Base-by-base conservation (phyloP, 2,888 invertebrate genomes). In the Leucophenga montana region DNA sequence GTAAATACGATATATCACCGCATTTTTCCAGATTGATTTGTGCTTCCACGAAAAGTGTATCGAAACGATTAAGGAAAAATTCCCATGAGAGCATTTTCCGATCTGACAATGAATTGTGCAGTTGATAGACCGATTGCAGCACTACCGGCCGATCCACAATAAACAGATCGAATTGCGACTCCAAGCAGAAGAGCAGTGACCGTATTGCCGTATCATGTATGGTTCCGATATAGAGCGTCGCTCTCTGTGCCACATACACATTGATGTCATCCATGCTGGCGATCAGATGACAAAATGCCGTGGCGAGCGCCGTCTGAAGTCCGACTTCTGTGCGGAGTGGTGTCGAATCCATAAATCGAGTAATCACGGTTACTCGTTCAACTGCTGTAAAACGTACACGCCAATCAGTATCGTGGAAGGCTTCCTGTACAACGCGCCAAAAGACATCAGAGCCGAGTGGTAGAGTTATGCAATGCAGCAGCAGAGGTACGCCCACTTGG, bases 151-250 rank as follows among this genome's bases (percentile, higher is more conserved):
- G 92, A 89, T 99, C 99, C 71, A 96, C 94, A 72, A 98, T 97
- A 74, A 99, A 97, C 72, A 95, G 92, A 90, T 99, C 99, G 90
- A 99, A 99, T 90, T 99, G 99, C 0, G 96, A 95, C 91, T 99
- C 99, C 89, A 99, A 90, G 88, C 99, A 99, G 91, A 95, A 93
- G 68, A 97, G 93, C 75, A 98, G 91, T 70, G 96, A 93, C 94
- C 96, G 89, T 53, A 98, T 92, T 66, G 97, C 95, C 67, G 93
- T 91, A 84, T 96, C 95, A 86, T 97, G 97, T 82, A 99, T 93
- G 16, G 97, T 97, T 78, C 98, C 97, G 70, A 98, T 92, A 88
- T 96, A 97, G 2, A 98, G 91, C 0, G 96, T 95, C 3, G 98
- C 94, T 78, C 97, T 91, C 89, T 99, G 98, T 0, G 98, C 97